phyloP scores from a whole-genome alignment of 2,888 invertebrate genomes.

The Microdon myrmicae region DNA sequence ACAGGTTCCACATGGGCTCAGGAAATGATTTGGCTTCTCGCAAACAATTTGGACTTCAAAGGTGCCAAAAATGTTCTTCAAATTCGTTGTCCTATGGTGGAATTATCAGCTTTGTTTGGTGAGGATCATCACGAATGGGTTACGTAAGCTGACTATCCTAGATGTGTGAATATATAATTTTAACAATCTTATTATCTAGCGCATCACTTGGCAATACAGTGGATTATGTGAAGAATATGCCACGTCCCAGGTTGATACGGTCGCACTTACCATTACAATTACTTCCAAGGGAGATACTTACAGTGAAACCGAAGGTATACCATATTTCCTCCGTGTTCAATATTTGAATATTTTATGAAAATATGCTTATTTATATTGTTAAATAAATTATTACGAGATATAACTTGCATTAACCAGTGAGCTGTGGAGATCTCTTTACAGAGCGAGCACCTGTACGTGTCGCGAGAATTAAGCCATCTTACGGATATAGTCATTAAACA shows the following conservation, averaged over 20 bases:
- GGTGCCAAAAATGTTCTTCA: constrained; percentile 72
- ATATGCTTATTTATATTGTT: too few relatives aligned
- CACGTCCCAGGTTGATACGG: constrained; percentile 80
- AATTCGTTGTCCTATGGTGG: constrained; percentile 78
- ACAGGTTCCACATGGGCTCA: constrained; percentile 95
- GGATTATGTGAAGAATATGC: constrained; percentile 74
- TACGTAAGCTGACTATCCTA: constrained; percentile 67
- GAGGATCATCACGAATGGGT: constrained; percentile 72
- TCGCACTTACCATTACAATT: constrained; percentile 80
- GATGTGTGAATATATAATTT: background rate
- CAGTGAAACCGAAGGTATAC: constrained; percentile 77
- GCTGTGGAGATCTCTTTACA: too few relatives aligned
- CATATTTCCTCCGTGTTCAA: background rate
- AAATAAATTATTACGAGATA: too few relatives aligned
- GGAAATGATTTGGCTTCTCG: constrained; percentile 92
- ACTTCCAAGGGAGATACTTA: constrained; percentile 74
- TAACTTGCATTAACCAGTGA: too few relatives aligned
- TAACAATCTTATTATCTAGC: constrained; percentile 49
- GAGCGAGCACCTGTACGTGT: too few relatives aligned
- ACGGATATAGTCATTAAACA: too few relatives aligned
- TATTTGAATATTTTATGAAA: background rate
- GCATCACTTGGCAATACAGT: constrained; percentile 75
- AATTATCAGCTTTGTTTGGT: constrained; percentile 74
- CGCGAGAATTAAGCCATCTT: too few relatives aligned
- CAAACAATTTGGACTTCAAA: constrained; percentile 81